A percentile compares a stretch with the other conserved stretches of the same genome.
These are phyloP conservation scores for Habropoda laboriosa DNA, from an alignment of 1,140 invertebrate species.

Conservation along the genomic window DNA sequence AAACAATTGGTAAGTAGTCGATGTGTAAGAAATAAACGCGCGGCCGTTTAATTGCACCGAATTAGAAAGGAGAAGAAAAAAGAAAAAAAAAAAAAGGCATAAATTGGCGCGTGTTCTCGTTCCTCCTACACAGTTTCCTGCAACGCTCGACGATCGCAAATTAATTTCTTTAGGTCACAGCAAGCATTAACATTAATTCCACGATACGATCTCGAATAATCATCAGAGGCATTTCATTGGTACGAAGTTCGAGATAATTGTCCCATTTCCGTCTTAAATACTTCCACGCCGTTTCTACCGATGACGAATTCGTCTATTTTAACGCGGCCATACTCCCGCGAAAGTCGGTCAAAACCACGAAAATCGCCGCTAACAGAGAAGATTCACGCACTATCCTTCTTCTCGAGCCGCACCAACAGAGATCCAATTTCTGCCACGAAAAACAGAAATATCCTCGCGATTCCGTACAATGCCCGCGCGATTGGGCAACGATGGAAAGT, in stretches of 20 bases:
- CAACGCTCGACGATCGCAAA: background rate
- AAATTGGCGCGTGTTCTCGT: background rate
- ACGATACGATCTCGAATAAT: background rate
- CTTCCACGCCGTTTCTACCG: too few relatives aligned
- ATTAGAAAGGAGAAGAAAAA: background rate
- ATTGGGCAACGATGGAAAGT: constrained; percentile 18
- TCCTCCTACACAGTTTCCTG: background rate
- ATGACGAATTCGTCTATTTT: background rate
- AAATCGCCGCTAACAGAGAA: background rate
- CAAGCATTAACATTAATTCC: background rate
- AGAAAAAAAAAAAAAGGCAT: background rate
- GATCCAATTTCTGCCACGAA: background rate
- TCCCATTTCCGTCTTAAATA: background rate
- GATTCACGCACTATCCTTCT: too few relatives aligned
- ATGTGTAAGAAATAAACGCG: background rate
- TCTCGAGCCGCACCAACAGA: background rate
- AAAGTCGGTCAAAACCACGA: background rate
- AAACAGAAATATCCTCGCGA: background rate
- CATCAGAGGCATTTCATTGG: background rate
- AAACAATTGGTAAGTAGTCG: background rate
- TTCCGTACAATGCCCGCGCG: background rate
- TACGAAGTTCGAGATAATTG: constrained; percentile 1
- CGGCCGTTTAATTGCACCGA: background rate
- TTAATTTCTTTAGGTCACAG: background rate
- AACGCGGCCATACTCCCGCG: background rate